Evolutionary conservation across 2,797 vertebrate species (phyloP), one percentile per base, ranked within the genome.

Genomic region (Propithecus deckenii): DNA sequence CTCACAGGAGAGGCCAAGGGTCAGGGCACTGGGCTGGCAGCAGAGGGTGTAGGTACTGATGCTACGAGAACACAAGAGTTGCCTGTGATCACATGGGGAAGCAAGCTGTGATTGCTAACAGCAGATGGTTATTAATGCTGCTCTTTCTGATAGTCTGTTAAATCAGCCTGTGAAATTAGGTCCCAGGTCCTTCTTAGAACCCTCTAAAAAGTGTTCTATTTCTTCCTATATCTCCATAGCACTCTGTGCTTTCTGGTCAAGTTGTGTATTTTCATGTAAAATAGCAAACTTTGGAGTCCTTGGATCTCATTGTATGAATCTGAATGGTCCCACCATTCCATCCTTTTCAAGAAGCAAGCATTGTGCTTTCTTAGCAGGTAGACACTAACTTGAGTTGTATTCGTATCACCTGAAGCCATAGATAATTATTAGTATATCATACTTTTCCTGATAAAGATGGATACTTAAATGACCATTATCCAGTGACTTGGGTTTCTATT

Each of bases 241-340:
- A 38, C 23, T 59, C 30, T 23, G 23, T 76, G 38, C 46, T 59
- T 43, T 65, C 79, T 63, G 52, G 2, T 7, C 23, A 43, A 11
- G 1, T n/a, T 15, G 22, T 38, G 83, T 23, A 30, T 18, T 10
- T 61, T 15, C 41, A n/a, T 23, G 35, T 43, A 30, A 14, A 14
- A 18, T 5, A 1, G 20, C 63, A 30, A 65, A 89, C 52, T 30
- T 32, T 3, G 0, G 72, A 86, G 63, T 7, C 8, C 2, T 87
- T 3, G 10, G n/a, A 25, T 15, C 46, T 11, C 57, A 17, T 38
- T 0, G 0, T 12, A 7, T 50, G 30, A 57, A 7, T n/a, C 28
- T 30, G 5, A 28, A 0, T 0, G 9, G 15, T n/a, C n/a, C 14
- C 30, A 10, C 32, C 30, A 0, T 4, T 30, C 3, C 0, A 0